Percentiles rank a stretch among this genome's conserved stretches.
phyloP scores from a whole-genome alignment of 1,140 invertebrate species.

The Thaumatotibia leucotreta region DNA sequence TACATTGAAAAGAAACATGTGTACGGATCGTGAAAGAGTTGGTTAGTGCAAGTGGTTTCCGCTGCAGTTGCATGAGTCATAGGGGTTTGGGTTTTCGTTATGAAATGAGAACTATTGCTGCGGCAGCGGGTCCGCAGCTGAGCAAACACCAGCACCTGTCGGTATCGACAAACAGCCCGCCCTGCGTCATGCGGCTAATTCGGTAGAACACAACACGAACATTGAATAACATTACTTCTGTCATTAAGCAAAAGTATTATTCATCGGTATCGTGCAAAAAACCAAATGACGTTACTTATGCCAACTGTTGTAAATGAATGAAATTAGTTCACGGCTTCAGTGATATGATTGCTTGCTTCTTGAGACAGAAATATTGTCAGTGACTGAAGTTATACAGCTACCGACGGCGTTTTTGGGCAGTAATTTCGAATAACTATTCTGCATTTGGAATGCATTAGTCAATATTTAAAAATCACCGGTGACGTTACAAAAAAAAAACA shows the following conservation, averaged over 20 bases:
- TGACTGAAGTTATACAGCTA: neutral
- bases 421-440: no score
- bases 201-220: slow-evolving; percentile 33
- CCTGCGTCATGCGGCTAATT: slow-evolving; percentile 56
- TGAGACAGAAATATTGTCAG: neutral
- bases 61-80: neutral
- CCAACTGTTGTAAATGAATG: slow-evolving; percentile 23
- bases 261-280: slow-evolving; percentile 21
- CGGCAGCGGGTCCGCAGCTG: slow-evolving; percentile 27
- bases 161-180: slow-evolving; percentile 8
- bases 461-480: no score
- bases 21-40: neutral
- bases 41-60: neutral
- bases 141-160: slow-evolving; percentile 20
- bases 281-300: slow-evolving; percentile 31
- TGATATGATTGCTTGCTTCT: neutral
- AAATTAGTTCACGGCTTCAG: slow-evolving; percentile 15
- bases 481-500: no score
- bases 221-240: slow-evolving; percentile 43
- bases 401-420: no score
- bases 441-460: no score
- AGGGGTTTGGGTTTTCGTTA: neutral
- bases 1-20: neutral
- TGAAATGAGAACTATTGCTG: slow-evolving; percentile 11
- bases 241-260: slow-evolving; percentile 46